Conservation (phyloP, 2,797 vertebrate genomes). For the Cheracebus regulus region DNA sequence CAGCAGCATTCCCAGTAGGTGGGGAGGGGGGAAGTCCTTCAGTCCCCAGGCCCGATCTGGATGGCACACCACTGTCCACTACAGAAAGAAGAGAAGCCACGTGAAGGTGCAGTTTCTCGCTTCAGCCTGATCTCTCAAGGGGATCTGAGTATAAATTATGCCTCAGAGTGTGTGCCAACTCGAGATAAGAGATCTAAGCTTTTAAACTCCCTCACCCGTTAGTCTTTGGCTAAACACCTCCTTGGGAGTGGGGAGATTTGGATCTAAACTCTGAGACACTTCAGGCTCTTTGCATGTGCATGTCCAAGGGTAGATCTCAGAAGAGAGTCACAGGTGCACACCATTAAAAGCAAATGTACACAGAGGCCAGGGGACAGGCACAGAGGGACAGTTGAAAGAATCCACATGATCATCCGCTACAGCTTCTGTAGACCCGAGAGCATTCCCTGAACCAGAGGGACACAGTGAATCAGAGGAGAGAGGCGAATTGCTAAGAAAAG, state of each 20-base stretch:
- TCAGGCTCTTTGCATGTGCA: rapidly evolving
- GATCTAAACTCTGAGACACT: not conserved
- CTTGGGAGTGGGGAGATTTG: too few relatives aligned
- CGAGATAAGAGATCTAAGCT: not conserved
- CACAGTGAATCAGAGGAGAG: not conserved
- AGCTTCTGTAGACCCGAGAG: not conserved
- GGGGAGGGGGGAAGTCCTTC: not conserved
- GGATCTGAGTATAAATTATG: not conserved
- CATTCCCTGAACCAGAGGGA: not conserved
- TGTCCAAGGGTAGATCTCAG: not conserved
- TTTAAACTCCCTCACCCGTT: not conserved
- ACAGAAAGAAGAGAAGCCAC: not conserved
- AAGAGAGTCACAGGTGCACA: not conserved
- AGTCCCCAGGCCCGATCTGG: not conserved
- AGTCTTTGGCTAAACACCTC: not conserved
- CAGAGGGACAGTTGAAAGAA: not conserved
- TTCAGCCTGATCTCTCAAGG: not conserved
- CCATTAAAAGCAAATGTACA: not conserved
- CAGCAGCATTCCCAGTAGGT: not conserved
- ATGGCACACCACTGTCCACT: not conserved
- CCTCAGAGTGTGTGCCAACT: not conserved
- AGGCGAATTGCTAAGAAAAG: not conserved
- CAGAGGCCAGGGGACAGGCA: not conserved
- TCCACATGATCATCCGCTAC: rapidly evolving
- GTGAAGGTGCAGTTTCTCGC: rapidly evolving